These are phyloP conservation scores for Sycophila texana DNA, from an alignment of 2,888 invertebrate genomes.

Conservation along the genomic window DNA sequence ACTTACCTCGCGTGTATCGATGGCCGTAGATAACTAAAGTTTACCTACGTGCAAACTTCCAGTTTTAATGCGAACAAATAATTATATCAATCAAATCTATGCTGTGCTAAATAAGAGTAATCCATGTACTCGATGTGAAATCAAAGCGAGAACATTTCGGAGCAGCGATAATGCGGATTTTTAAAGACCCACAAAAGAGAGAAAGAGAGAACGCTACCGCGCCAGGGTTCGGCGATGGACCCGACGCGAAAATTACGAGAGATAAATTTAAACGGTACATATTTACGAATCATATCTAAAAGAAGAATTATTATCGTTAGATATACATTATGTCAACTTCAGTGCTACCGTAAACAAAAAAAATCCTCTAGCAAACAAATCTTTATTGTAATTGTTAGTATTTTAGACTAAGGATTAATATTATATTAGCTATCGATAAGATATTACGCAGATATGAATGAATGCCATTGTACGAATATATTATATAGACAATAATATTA, in stretches of 20 bases:
- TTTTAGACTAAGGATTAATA: slow-evolving; percentile 66
- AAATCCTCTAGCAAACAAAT: slow-evolving; percentile 62
- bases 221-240: neutral
- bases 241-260: slow-evolving; percentile 10
- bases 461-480: slow-evolving; percentile 69
- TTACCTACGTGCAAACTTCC: slow-evolving; percentile 29
- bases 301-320: slow-evolving; percentile 60
- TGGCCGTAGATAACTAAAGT: slow-evolving; percentile 40
- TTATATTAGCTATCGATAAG: slow-evolving; percentile 52
- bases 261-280: slow-evolving; percentile 43
- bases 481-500: slow-evolving; percentile 75
- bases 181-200: slow-evolving; percentile 31
- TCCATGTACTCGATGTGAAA: slow-evolving; percentile 56
- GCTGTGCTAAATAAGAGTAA: slow-evolving; percentile 51
- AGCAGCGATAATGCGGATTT: slow-evolving; percentile 55
- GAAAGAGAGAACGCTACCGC: neutral
- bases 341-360: slow-evolving; percentile 60
- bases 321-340: slow-evolving; percentile 61
- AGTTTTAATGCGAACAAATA: slow-evolving; percentile 23
- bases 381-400: slow-evolving; percentile 66
- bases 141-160: slow-evolving; percentile 31
- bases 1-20: slow-evolving; percentile 60
- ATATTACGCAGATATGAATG: slow-evolving; percentile 59
- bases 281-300: slow-evolving; percentile 56
- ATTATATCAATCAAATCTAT: slow-evolving; percentile 49